These are phyloP conservation scores for Magallana ariakensis DNA, from an alignment of 1,140 invertebrate genomes.

Conservation along the genomic window DNA sequence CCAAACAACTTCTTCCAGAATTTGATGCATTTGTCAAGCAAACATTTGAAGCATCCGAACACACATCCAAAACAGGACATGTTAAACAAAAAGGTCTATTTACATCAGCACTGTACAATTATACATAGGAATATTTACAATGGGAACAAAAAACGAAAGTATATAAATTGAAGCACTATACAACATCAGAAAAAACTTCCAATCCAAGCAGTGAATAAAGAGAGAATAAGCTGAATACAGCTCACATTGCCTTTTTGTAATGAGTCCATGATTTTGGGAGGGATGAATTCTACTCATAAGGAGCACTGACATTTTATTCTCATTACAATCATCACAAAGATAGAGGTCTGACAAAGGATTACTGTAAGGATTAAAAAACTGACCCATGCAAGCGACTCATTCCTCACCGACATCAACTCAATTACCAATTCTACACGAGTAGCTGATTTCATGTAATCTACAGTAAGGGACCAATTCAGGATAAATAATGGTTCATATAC, in stretches of 20 bases:
- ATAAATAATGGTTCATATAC: too few species aligned
- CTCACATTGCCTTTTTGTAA: not conserved
- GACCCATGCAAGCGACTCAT: not conserved
- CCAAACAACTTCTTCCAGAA: constrained; percentile 33
- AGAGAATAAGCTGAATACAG: not conserved
- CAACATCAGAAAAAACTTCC: not conserved
- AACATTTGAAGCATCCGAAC: not conserved
- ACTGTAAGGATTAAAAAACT: not conserved
- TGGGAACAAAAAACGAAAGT: not conserved
- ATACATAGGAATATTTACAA: too few species aligned
- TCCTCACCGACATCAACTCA: not conserved
- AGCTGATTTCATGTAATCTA: too few species aligned
- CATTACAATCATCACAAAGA: not conserved
- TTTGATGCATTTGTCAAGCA: constrained; percentile 7
- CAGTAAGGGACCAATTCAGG: too few species aligned
- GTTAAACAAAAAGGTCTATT: not conserved
- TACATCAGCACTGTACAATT: not conserved
- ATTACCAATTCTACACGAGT: not conserved
- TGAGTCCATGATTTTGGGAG: not conserved
- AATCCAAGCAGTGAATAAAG: not conserved
- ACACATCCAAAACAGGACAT: constrained; percentile 21
- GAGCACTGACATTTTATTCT: not conserved
- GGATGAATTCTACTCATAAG: not conserved
- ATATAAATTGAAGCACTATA: not conserved
- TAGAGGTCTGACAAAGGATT: not conserved